Conservation (phyloP, 2,797 vertebrate species). For the Salarias fasciatus region DNA sequence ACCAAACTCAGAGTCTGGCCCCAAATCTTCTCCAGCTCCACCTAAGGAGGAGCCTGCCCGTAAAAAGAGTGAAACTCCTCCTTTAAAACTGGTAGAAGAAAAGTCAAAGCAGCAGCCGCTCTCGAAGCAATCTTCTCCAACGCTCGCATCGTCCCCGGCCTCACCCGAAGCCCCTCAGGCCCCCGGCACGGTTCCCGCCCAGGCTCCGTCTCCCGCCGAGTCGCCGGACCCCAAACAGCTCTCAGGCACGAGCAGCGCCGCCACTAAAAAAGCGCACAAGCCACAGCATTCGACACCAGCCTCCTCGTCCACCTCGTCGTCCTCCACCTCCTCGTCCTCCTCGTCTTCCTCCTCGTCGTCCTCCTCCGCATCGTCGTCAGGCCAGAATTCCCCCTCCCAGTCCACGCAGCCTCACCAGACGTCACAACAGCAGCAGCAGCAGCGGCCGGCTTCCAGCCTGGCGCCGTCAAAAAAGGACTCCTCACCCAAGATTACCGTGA, state of each 20-base stretch:
- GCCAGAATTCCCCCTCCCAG: slow-evolving; percentile 77
- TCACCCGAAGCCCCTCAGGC: slow-evolving; percentile 48
- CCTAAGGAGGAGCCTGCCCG: slow-evolving; percentile 85
- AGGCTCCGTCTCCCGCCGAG: slow-evolving; percentile 40
- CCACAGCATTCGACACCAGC: slow-evolving; percentile 69
- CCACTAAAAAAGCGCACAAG: slow-evolving; percentile 87
- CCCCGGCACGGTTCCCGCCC: slow-evolving; percentile 25
- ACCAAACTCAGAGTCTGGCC: slow-evolving; percentile 79
- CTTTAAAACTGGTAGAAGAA: slow-evolving; percentile 86
- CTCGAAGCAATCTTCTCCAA: slow-evolving; percentile 69
- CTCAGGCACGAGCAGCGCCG: slow-evolving; percentile 49
- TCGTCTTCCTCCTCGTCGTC: slow-evolving; percentile 70
- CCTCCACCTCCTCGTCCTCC: slow-evolving; percentile 65
- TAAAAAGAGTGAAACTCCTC: slow-evolving; percentile 87
- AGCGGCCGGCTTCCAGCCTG: slow-evolving; percentile 74
- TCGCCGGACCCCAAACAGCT: slow-evolving; percentile 82
- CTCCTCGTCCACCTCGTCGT: slow-evolving; percentile 64
- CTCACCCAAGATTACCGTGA: slow-evolving; percentile 79
- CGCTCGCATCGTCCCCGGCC: slow-evolving; percentile 54
- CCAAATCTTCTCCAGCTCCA: slow-evolving; percentile 77
- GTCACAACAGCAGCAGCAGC: slow-evolving; percentile 55
- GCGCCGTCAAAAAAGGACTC: slow-evolving; percentile 85
- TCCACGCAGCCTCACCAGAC: slow-evolving; percentile 71
- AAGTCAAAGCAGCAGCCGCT: slow-evolving; percentile 83
- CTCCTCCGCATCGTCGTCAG: slow-evolving; percentile 68